These are phyloP conservation scores for Drosophila buzzatii DNA, from an alignment of 2,888 invertebrate genomes.

Conservation along the genomic window DNA sequence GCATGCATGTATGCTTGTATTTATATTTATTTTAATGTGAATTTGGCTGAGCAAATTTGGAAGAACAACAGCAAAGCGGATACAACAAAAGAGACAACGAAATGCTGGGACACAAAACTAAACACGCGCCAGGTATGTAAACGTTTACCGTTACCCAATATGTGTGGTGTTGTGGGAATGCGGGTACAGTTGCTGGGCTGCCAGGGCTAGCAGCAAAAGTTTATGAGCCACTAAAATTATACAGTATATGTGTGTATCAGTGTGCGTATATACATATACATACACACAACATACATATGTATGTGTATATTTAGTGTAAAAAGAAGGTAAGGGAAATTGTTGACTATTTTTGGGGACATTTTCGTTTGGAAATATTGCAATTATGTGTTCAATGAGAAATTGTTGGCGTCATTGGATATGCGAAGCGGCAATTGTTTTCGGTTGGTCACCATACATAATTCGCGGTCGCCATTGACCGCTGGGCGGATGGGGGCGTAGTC, in stretches of 20 bases:
- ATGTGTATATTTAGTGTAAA: constrained; percentile 14
- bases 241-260: neutral
- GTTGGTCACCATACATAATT: constrained; percentile 30
- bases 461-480: constrained; percentile 34
- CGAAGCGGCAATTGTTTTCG: constrained; percentile 34
- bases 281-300: neutral
- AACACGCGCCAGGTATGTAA: constrained; percentile 40
- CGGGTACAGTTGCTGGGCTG: constrained; percentile 1
- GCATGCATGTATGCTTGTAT: neutral
- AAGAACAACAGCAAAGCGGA: constrained; percentile 8
- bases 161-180: constrained; percentile 1
- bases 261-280: neutral
- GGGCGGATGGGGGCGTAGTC: constrained; percentile 5
- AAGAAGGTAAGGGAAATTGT: constrained; percentile 9
- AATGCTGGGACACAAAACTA: constrained; percentile 41
- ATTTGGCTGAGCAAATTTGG: constrained; percentile 7
- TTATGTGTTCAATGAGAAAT: constrained; percentile 34
- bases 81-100: constrained; percentile 34
- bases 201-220: constrained; percentile 10
- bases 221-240: constrained; percentile 19
- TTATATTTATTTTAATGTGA: constrained; percentile 4
- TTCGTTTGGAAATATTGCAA: constrained; percentile 21
- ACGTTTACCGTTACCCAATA: constrained; percentile 18
- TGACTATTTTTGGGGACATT: constrained; percentile 17
- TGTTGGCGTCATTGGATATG: constrained; percentile 16